Base-by-base conservation (phyloP, 2,113 vertebrate species). In the Crotalus viridis region DNA sequence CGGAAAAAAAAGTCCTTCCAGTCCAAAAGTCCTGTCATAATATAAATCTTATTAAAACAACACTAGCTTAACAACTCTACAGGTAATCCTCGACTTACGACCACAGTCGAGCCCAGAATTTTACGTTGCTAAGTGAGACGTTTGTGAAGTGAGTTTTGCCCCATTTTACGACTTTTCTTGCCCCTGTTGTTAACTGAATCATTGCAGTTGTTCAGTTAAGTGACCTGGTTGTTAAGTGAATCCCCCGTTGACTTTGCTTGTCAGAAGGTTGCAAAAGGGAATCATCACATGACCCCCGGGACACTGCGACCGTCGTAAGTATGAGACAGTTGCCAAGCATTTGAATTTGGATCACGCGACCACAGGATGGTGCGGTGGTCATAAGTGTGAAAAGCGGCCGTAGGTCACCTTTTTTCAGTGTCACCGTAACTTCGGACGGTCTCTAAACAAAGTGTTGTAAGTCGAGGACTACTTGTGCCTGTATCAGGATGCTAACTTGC, bases 401-500 rank as follows among this genome's bases (percentile, higher is more conserved):
- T 64, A 28, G 4, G 24, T 19, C 6, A 21, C 21, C 21, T 57
- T 22, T 57, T n/a, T 69, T 6, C 64, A 69, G 12, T 2, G 12
- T 13, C 12, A 0, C 5, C 2, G 1, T 69, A n/a, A 69, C 12
- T 12, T 69, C 12, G 12, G 1, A 64, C 4, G 1, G 12, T 69
- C 28, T 4, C 61, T n/a, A 13, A 69, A 69, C 61, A 10, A n/a
- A 69, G 10, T 13, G 4, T 28, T 5, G 26, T 64, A 64, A 64
- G 1, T n/a, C 26, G 12, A 64, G 26, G 61, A n/a, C 10, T 12
- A 33, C 28, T 95, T 93, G 85, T 74, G 94, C 95, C 64, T 54
- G 52, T n/a, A 59, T 39, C 33, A 43, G 92, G 93, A 95, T 93
- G 90, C 89, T 52, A 28, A 43, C 19, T 54, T 59, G 52, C 55